Percentiles rank a stretch among this genome's conserved stretches.
phyloP scores from a whole-genome alignment of 2,797 vertebrate species.

The Fringilla coelebs region DNA sequence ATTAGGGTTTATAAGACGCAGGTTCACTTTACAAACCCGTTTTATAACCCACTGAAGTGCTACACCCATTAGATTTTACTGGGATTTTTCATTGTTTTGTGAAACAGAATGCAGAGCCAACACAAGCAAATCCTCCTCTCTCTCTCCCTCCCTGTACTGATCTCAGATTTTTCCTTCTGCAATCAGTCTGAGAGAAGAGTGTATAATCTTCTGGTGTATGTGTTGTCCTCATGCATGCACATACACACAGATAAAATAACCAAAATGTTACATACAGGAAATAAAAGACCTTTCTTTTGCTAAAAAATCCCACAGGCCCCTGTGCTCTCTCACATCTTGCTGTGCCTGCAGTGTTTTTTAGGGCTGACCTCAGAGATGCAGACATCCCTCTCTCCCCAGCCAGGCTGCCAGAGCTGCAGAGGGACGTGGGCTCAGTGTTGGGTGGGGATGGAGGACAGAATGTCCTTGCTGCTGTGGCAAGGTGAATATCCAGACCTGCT shows the following conservation, averaged over 20 bases:
- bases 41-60: neutral
- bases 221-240: neutral
- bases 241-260: neutral
- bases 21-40: neutral
- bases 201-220: accelerated
- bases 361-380: neutral
- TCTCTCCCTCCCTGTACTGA: neutral
- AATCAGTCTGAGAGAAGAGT: neutral
- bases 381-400: accelerated
- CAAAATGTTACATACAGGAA: neutral
- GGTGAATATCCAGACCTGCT: accelerated
- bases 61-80: neutral
- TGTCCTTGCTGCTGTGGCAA: neutral
- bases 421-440: accelerated
- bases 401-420: neutral
- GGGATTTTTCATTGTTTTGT: neutral
- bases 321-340: neutral
- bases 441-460: neutral
- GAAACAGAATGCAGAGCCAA: neutral
- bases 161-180: neutral
- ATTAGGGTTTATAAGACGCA: neutral
- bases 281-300: neutral
- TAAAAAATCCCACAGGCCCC: neutral
- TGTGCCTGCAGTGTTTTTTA: neutral
- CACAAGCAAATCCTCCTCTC: neutral